Base-by-base conservation (phyloP, 2,888 invertebrate genomes). In the Cybosia mesomella region DNA sequence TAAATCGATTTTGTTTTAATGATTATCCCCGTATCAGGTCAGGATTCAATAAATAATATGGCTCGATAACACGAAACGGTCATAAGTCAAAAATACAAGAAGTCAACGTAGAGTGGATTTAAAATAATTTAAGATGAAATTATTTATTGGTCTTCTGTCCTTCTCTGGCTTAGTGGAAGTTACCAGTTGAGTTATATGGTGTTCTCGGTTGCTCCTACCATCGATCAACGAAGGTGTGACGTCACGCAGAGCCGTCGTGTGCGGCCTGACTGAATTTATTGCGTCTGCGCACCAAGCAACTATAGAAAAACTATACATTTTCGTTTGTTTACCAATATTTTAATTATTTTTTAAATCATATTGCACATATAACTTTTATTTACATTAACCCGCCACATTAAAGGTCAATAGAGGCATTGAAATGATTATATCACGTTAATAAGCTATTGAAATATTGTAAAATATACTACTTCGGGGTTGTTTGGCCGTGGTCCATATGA, bases 211-310 rank as follows among this genome's bases (percentile, higher is more conserved):
- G 80, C 85, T 85, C 90, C 73, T 81, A 87, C 92, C 91, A 94
- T 95, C 94, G 92, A 95, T 95, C 95, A 95, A 90, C 83, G 85
- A 86, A 91, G 91, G 93, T 94, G 95, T 95, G 94, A 94, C 95
- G 94, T 95, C 94, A 94, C 92, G 93, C 94, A 89, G 93, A 88
- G 94, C 91, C 95, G 89, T 94, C 95, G 95, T 95, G 94, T 95
- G 95, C 93, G 94, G 94, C 94, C 94, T 78, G 86, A 78, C 87
- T 89, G 87, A 90, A 95, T 95, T 95, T 95, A 95, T 95, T 91
- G 94, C 94, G 92, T 89, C 90, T 91, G 92, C 92, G 91, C 93
- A 92, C 86, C 87, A 83, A 88, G 87, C 85, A 85, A 87, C 88
- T 85, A 87, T 82, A 88, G 89, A 90, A 91, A 89, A 91, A 85